Conservation (phyloP, 2,113 vertebrate species). For the Fulica atra region DNA sequence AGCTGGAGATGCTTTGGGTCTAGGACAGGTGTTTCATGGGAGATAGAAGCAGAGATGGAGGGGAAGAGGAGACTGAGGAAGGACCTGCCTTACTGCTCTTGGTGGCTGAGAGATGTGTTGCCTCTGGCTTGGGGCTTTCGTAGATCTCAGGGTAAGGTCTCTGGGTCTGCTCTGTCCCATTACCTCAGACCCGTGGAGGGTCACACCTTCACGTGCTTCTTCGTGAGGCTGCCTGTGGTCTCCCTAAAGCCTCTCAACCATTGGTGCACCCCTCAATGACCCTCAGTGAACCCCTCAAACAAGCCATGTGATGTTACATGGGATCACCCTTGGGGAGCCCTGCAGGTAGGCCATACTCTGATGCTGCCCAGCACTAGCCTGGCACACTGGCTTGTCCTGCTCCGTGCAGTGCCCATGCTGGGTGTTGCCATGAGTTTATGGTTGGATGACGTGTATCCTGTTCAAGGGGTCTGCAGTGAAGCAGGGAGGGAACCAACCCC, state of each 20-base stretch:
- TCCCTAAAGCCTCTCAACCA: background rate
- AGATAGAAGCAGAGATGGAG: background rate
- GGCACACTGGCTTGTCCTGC: background rate
- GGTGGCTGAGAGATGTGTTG: rapidly evolving
- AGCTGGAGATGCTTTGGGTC: background rate
- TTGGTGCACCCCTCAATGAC: background rate
- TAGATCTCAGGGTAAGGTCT: background rate
- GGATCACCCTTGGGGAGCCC: background rate
- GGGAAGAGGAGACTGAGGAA: background rate
- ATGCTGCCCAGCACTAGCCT: background rate
- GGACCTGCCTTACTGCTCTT: background rate
- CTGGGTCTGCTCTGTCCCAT: background rate
- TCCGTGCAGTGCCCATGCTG: background rate
- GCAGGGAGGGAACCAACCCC: background rate
- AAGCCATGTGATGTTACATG: background rate
- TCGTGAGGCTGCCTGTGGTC: rapidly evolving
- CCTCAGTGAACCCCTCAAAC: background rate
- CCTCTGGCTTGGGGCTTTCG: background rate
- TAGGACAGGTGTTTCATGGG: background rate
- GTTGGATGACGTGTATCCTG: background rate
- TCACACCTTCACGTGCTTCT: background rate
- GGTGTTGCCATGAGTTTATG: background rate
- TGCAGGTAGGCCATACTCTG: rapidly evolving
- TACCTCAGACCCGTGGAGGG: background rate
- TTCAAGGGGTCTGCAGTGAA: background rate